Base-by-base conservation (phyloP, 1,140 invertebrate species). In the Manduca sexta region DNA sequence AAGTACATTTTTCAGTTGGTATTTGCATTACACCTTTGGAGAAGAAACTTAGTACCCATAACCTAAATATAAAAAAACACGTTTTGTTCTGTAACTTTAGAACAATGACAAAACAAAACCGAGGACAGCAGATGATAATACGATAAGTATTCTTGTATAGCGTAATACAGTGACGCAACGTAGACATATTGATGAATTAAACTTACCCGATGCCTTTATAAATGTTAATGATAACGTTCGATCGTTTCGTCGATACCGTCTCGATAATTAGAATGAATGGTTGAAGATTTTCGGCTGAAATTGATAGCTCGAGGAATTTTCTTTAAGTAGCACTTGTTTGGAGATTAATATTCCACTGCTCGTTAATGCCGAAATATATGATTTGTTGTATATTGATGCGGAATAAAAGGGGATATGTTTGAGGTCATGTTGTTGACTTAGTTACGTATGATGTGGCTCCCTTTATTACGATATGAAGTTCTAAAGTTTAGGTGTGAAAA, bases 221-320 rank as follows among this genome's bases (percentile, higher is more conserved):
- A 74, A 76, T 70, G 62, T 68, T 69, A 69, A 76, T 66, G 73
- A 71, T 71, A 72, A 70, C 56, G 57, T 47, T 52, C 54, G 56
- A 62, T 65, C 60, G 50, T 12, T 29, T 17, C 47, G 33, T 13
- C 50, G 67, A 74, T 71, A 65, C 49, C 14, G 41, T 45, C 43
- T 54, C 60, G 55, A 70, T 81, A 81, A 76, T 78, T 76, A 69
- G 64, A 78, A 76, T 73, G 55, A 70, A 78, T 72, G 64, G 66
- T 66, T 52, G 47, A 60, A 56, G 54, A 66, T 49, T 52, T 66
- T 64, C 39, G 40, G 34, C 37, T 62, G 33, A 59, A 70, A 72
- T 74, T 66, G 62, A 72, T 70, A 43, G 56, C 42, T 10, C 45
- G 30, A 49, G 44, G 58, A 73, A 65, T 64, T 58, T 49, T 55